Base-by-base conservation (phyloP, 1,140 invertebrate genomes). In the Potamilus streckersoni region DNA sequence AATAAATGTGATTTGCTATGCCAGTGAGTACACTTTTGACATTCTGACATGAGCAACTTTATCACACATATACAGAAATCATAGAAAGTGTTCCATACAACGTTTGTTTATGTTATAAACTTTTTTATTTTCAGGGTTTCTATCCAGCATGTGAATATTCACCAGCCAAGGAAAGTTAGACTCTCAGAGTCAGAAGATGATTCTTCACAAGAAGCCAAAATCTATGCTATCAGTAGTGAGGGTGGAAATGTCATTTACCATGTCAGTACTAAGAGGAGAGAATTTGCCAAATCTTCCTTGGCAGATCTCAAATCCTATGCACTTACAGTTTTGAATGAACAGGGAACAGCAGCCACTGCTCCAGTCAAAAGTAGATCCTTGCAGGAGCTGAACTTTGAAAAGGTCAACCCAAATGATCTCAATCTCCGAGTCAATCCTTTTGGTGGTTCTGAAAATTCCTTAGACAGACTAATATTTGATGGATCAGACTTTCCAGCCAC, bases 211-310 rank as follows among this genome's bases (percentile, higher is more conserved):
- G 88, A 92, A 90, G 91, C 93, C 0, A 94, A 95, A 85, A 94
- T 96, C 15, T 96, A 94, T 86, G 95, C 95, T 3, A 95, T 96
- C 59, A 96, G 95, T 83, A 95, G 93, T 64, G 94, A 95, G 31
- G 94, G 95, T 80, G 95, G 95, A 2, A 95, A 95, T 83, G 93
- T 96, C 1, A 95, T 95, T 80, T 96, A 96, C 88, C 95, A 96
- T 85, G 93, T 96, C 31, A 93, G 92, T 19, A 71, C 87, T 20
- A 80, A 84, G 14, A 83, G 80, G 27, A 80, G 79, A 38, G 82
- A 83, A 59, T 73, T 82, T 14, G 70, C 80, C 12, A 80, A 78
- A 66, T 88, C 84, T 73, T 80, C 75, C 20, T 65, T 79, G 3
- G 19, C 59, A 23, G 82, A 89, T 27, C 75, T 89, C 5, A 86